Evolutionary conservation across 2,797 vertebrate genomes (phyloP), one percentile per base, ranked within the genome.

Genomic region (Eulemur albifrons): DNA sequence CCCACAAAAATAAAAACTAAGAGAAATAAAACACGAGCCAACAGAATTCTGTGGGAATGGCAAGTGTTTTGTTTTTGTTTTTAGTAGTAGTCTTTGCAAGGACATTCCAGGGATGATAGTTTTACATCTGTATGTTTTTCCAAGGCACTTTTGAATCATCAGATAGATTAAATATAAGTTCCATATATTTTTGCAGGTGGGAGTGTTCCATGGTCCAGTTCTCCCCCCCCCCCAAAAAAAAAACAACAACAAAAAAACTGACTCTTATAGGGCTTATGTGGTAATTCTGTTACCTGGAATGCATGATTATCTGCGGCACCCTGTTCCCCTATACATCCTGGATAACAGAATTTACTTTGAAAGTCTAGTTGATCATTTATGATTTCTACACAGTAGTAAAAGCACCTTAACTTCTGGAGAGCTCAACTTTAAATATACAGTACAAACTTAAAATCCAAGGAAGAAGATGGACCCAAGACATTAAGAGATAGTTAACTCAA

Each of bases 331-430:
- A 5, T 38, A 27, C 45, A 27, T 48, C 45, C 32, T 23, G 52
- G 23, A 4, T 83, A 54, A 54, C 20, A 75, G 81, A 65, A 54
- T 65, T 83, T 61, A 63, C 89, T 96, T 89, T 77, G 65, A 86
- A 93, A 25, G 40, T 69, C 59, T 54, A 10, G 40, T 25, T 84
- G 57, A 38, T 73, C 86, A 82, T 81, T 23, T 54, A 72, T 77
- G 86, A 77, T 89, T 93, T 48, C 50, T 81, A 43, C 65, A 45
- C 61, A 6, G 32, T 57, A 72, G 65, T 72, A 70, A 95, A 93
- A 94, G 30, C 86, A 89, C 63, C 85, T 93, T 40, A 82, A 72
- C 63, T 77, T 48, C 45, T 85, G 86, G 63, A 92, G 82, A 93
- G 72, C 38, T 83, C 40, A 32, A 57, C 38, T 75, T 67, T 57